Evolutionary conservation across 2,888 invertebrate species (phyloP).

Genomic region (Agrilus mali): DNA sequence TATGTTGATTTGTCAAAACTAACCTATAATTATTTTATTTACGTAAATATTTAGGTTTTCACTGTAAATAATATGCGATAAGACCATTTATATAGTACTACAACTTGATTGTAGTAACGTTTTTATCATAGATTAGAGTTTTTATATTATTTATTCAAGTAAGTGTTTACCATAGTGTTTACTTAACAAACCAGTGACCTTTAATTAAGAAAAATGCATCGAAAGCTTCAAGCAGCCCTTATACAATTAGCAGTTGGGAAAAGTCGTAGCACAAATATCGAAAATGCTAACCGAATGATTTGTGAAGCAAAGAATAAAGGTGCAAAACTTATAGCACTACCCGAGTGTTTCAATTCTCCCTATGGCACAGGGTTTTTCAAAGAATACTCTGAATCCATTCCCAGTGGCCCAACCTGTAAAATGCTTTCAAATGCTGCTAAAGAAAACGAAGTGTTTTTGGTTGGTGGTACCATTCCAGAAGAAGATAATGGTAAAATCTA

Average conservation of each 20-base stretch:
- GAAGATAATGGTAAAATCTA: slow-evolving; percentile 49
- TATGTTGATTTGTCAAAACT: too few relatives aligned
- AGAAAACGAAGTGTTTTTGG: slow-evolving; percentile 61
- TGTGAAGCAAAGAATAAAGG: slow-evolving; percentile 49
- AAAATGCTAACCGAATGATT: slow-evolving; percentile 58
- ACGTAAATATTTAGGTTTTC: too few relatives aligned
- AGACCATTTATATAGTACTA: too few relatives aligned
- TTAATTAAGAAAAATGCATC: neutral
- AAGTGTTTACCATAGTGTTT: too few relatives aligned
- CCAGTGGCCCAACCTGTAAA: slow-evolving; percentile 60
- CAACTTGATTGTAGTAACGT: too few relatives aligned
- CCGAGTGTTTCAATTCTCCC: slow-evolving; percentile 92
- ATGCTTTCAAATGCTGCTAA: slow-evolving; percentile 64
- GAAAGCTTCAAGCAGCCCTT: slow-evolving; percentile 46
- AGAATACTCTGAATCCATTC: slow-evolving; percentile 76
- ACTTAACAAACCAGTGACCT: too few relatives aligned
- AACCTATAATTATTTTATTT: too few relatives aligned
- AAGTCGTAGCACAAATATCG: slow-evolving; percentile 64
- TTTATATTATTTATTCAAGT: too few relatives aligned
- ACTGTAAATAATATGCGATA: too few relatives aligned
- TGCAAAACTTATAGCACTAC: slow-evolving; percentile 54
- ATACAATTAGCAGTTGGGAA: slow-evolving; percentile 70
- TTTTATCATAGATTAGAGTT: too few relatives aligned
- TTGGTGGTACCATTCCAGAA: slow-evolving; percentile 90
- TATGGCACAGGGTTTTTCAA: slow-evolving; percentile 78